Evolutionary conservation across 92 coral and sea anemone genomes (phyloP).

Genomic region (Umimayanthus chanpuru): DNA sequence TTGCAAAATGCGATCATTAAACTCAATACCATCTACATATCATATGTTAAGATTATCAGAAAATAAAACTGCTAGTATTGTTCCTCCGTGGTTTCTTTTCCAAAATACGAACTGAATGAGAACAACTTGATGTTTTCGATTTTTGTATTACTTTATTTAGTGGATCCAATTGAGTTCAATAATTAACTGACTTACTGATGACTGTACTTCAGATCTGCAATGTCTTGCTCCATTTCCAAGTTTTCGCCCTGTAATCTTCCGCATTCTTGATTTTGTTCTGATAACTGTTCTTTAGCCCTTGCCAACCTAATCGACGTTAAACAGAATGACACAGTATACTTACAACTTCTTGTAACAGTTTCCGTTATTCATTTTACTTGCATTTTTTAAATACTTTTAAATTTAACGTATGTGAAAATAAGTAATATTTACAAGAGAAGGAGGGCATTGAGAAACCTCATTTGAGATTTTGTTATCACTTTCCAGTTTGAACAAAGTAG

Average conservation of each 20-base stretch:
- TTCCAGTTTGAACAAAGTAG: no score
- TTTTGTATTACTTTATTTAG: neutral
- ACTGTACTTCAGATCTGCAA: slow-evolving; percentile 80
- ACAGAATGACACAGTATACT: neutral
- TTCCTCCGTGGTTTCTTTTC: neutral
- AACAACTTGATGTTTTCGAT: neutral
- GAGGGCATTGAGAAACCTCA: no score
- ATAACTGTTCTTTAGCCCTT: slow-evolving; percentile 66
- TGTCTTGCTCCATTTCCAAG: slow-evolving; percentile 80
- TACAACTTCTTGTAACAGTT: neutral
- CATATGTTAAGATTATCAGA: no score
- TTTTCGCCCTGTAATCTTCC: slow-evolving; percentile 82
- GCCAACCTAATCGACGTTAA: slow-evolving; percentile 49
- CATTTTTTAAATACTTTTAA: no score
- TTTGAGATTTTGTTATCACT: no score
- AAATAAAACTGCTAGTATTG: no score
- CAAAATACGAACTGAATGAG: neutral
- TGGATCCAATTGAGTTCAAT: neutral
- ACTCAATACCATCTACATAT: no score
- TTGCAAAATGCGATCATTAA: no score
- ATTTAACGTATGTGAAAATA: no score
- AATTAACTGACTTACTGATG: slow-evolving; percentile 75
- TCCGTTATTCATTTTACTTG: no score
- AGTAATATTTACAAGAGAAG: no score
- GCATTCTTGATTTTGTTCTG: slow-evolving; percentile 77